phyloP scores from a whole-genome alignment of 64 coral and sea anemone genomes.

The Dendronephthya gigantea region DNA sequence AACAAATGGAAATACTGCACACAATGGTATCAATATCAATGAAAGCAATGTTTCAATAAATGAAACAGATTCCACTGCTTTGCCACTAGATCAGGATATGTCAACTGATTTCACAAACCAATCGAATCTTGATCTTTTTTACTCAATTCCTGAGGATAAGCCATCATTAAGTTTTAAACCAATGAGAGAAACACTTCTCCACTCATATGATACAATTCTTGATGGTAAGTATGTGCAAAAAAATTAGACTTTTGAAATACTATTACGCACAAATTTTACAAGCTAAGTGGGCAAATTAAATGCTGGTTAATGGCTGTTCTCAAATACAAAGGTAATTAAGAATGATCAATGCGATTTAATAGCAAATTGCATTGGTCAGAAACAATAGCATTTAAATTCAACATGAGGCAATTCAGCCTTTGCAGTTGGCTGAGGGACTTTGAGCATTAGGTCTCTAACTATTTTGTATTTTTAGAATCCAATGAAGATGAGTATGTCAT shows the following conservation, averaged over 20 bases:
- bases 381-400: too few relatives aligned
- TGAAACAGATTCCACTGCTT: neutral
- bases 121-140: neutral
- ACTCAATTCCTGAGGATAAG: neutral
- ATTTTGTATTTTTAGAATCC: neutral
- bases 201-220: neutral
- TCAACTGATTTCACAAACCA: neutral
- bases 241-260: too few relatives aligned
- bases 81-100: neutral
- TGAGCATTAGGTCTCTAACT: too few relatives aligned
- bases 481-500: constrained; percentile 79
- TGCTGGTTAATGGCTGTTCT: too few relatives aligned
- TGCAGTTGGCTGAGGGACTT: too few relatives aligned
- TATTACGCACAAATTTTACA: too few relatives aligned
- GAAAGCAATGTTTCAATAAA: constrained; percentile 25
- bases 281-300: too few relatives aligned
- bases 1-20: constrained; percentile 22
- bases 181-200: neutral
- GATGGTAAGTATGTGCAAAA: constrained; percentile 44
- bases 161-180: neutral
- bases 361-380: too few relatives aligned
- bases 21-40: constrained; percentile 38
- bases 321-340: too few relatives aligned
- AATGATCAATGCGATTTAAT: too few relatives aligned
- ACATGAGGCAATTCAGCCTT: too few relatives aligned